phyloP scores from a whole-genome alignment of 2,888 invertebrate species.

The Conomelus anceps region DNA sequence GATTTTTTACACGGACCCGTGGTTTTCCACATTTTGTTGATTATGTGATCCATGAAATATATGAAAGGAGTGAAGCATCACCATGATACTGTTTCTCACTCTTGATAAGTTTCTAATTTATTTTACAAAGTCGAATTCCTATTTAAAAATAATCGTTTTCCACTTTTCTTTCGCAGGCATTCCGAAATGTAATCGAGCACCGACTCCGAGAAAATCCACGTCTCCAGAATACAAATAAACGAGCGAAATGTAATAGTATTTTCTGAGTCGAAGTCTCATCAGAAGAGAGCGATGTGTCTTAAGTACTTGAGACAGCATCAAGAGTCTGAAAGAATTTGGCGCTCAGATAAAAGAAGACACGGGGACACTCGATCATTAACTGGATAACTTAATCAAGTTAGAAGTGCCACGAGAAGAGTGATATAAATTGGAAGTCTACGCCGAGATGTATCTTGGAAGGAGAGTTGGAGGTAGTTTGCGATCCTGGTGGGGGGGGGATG shows the following conservation, averaged over 20 bases:
- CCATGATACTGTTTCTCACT: no score
- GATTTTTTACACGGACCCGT: no score
- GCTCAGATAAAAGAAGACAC: neutral
- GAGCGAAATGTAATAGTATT: neutral
- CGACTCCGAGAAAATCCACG: neutral
- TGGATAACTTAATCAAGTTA: neutral
- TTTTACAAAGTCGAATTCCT: no score
- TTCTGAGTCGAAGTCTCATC: neutral
- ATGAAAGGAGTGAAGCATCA: no score
- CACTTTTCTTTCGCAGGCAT: neutral
- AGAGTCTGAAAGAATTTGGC: neutral
- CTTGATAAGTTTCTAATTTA: no score
- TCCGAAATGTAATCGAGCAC: neutral
- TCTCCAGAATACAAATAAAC: neutral
- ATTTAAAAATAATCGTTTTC: neutral
- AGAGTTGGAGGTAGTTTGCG: neutral
- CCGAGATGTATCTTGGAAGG: neutral
- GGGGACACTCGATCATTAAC: neutral
- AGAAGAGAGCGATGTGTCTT: neutral
- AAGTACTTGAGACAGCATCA: neutral
- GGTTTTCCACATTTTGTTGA: no score
- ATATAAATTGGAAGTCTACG: neutral
- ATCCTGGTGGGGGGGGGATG: no score
- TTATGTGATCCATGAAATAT: no score
- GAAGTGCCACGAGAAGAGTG: neutral